Base-by-base conservation (phyloP, 1,140 invertebrate genomes). In the Drosophila bipectinata region DNA sequence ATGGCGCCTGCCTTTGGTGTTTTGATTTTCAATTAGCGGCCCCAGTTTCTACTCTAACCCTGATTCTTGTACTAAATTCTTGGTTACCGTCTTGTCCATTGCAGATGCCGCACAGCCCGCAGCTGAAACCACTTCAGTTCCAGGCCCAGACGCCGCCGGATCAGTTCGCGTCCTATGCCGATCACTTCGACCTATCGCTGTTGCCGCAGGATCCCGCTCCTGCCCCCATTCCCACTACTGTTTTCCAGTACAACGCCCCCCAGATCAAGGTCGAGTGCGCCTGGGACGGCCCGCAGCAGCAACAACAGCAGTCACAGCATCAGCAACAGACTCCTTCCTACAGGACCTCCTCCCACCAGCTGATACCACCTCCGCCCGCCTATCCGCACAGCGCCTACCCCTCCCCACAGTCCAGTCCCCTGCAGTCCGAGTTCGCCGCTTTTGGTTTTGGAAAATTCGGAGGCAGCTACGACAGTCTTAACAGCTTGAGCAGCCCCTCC, bases 51-150 rank as follows among this genome's bases (percentile, higher is more conserved):
- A 12, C 34, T 4, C 56, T 12, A 18, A 53, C n/a, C 37, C 61
- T 45, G 30, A 44, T 44, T 44, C 41, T 44, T 44, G 60, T 64
- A 67, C 34, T 63, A 3, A 64, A 47, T 47, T 34, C 30, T 9
- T 53, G 34, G 1, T 21, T 12, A 15, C 41, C 24, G 18, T 75
- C 24, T 45, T 53, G 47, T 47, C 8, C 15, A 21, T n/a, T 45
- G 32, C 94, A 97, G 96, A 97, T 97, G 96, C 95, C 96, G 92
- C 96, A 97, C 96, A 83, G 96, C 96, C 95, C 67, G 94, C 96
- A 84, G 95, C 96, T 95, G 59, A 95, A 95, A 77, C 94, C 72
- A 77, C 72, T 77, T 48, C 69, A 74, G 41, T 87, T 67, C 60
- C 60, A 72, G 59, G 67, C 69, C 66, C 78, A 77, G 34, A 57